These are phyloP conservation scores for Nothobranchius furzeri DNA, from an alignment of 2,113 vertebrate genomes.

Conservation along the genomic window DNA sequence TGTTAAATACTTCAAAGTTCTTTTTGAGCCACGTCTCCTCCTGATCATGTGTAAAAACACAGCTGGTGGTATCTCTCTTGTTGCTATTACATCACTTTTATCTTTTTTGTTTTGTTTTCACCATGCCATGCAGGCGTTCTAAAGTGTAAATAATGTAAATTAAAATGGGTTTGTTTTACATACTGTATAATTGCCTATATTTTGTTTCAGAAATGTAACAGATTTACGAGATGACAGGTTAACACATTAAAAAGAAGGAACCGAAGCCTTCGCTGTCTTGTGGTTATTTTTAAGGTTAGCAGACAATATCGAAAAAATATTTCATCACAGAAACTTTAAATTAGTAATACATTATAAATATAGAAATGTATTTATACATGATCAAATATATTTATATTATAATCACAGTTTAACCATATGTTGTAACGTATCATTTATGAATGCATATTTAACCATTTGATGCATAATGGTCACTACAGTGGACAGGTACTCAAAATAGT, in stretches of 20 bases:
- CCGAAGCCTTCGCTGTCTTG: slow-evolving; percentile 14
- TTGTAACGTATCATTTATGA: too few species aligned
- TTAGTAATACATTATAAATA: too few species aligned
- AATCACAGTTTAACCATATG: too few species aligned
- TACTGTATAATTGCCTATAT: slow-evolving; percentile 84
- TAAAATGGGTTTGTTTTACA: slow-evolving; percentile 84
- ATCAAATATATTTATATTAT: too few species aligned
- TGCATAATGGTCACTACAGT: too few species aligned
- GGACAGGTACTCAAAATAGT: too few species aligned
- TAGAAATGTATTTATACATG: too few species aligned
- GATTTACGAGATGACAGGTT: slow-evolving; percentile 80
- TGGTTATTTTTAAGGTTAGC: slow-evolving; percentile 14
- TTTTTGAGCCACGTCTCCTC: slow-evolving; percentile 20
- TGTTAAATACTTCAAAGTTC: not conserved
- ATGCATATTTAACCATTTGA: too few species aligned
- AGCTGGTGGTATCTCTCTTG: slow-evolving; percentile 47
- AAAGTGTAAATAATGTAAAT: slow-evolving; percentile 85
- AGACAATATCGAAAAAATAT: too few species aligned
- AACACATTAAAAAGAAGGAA: slow-evolving; percentile 81
- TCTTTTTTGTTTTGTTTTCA: slow-evolving; percentile 59
- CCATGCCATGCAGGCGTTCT: slow-evolving; percentile 73
- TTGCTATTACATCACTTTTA: slow-evolving; percentile 43
- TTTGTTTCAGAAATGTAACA: slow-evolving; percentile 82
- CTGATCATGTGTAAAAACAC: slow-evolving; percentile 9
- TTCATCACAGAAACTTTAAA: too few species aligned